Conservation (phyloP, 2,797 vertebrate genomes). For the Harpagifer antarcticus region DNA sequence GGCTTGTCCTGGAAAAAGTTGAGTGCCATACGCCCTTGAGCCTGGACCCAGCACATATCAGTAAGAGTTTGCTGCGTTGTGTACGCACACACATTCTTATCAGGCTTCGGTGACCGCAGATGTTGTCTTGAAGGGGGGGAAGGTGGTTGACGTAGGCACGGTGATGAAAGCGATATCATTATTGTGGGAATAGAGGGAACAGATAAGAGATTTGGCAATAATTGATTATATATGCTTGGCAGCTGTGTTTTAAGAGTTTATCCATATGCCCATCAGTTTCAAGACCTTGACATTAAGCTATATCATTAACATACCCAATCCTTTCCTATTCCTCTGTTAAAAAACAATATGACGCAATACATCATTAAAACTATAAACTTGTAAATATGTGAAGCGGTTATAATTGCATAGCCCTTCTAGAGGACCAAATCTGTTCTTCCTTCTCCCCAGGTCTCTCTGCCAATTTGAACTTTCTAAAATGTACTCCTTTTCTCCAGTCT, state of each 20-base stretch:
- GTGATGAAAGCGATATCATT: too few species aligned
- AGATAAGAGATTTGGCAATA: too few species aligned
- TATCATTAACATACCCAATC: neutral
- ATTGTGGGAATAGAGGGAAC: too few species aligned
- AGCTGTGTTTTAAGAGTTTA: too few species aligned
- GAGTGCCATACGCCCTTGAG: too few species aligned
- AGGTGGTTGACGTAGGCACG: too few species aligned
- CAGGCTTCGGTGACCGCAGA: too few species aligned
- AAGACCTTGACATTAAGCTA: neutral
- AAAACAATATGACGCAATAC: neutral
- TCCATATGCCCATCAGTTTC: neutral
- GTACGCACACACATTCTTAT: too few species aligned
- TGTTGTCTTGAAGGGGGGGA: too few species aligned
- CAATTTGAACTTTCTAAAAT: conserved; percentile 30
- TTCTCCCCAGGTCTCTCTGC: conserved; percentile 16
- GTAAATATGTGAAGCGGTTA: neutral
- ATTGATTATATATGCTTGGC: neutral
- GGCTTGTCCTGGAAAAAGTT: too few species aligned
- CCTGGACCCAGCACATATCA: too few species aligned
- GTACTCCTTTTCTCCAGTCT: conserved; percentile 3
- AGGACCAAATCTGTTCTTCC: neutral
- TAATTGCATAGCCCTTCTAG: neutral
- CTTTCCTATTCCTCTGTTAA: neutral
- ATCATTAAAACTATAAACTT: neutral
- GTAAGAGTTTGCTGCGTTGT: too few species aligned